Conservation (phyloP, 2,888 invertebrate species). For the Papilio demoleus region DNA sequence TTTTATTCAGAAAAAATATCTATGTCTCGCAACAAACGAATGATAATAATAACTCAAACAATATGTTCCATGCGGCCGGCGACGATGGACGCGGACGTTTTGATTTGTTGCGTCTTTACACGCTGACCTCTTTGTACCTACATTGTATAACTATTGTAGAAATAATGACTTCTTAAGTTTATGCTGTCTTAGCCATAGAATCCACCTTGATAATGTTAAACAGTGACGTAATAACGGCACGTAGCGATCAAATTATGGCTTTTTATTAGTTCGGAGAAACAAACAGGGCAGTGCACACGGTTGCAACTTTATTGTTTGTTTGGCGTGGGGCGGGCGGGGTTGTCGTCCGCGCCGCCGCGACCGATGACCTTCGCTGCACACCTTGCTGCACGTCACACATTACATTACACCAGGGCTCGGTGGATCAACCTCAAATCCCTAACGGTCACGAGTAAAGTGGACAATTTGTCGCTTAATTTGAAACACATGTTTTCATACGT, state of each 20-base stretch:
- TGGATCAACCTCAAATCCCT: not conserved
- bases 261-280: not conserved
- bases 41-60: not conserved
- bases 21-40: not conserved
- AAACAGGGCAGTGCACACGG: not conserved
- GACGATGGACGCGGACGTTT: not conserved
- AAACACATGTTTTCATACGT: no score
- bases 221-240: not conserved
- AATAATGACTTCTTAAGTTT: not conserved
- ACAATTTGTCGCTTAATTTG: no score
- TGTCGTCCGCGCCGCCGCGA: slow-evolving; percentile 17
- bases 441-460: not conserved
- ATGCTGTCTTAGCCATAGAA: not conserved
- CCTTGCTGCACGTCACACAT: slow-evolving; percentile 8
- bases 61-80: slow-evolving; percentile 8
- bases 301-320: slow-evolving; percentile 25
- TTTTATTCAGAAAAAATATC: slow-evolving; percentile 13
- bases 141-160: not conserved
- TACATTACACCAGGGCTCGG: slow-evolving; percentile 13
- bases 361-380: slow-evolving; percentile 23
- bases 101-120: not conserved
- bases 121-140: no score
- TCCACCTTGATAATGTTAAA: not conserved
- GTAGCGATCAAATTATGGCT: not conserved
- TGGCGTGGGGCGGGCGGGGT: slow-evolving; percentile 17